Conservation (phyloP, 2,113 vertebrate species). For the Semnornis frantzii region DNA sequence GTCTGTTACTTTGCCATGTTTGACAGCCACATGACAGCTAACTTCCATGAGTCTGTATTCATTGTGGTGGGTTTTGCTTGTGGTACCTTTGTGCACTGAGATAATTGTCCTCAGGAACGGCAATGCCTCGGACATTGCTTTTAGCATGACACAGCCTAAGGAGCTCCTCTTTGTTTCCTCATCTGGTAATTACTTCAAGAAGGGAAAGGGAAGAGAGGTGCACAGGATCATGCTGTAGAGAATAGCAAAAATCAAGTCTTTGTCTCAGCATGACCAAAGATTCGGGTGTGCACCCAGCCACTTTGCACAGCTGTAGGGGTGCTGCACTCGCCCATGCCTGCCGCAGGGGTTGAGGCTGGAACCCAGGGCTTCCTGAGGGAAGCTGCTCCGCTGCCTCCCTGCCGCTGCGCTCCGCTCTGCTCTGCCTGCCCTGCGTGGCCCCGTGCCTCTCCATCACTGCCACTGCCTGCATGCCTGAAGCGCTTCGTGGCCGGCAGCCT, state of each 20-base stretch:
- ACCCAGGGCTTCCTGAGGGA: no score
- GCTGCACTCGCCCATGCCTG: no score
- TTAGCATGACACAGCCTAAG: not conserved
- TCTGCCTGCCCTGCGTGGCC: no score
- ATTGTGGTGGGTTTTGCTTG: not conserved
- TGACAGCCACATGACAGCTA: not conserved
- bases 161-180: not conserved
- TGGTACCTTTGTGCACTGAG: accelerated
- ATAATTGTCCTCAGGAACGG: not conserved
- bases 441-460: no score
- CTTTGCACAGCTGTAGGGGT: no score
- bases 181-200: not conserved
- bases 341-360: no score
- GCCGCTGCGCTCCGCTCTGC: no score
- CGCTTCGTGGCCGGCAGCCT: no score
- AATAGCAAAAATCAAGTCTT: not conserved
- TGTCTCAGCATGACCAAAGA: no score
- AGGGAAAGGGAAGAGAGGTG: not conserved
- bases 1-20: not conserved
- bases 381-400: no score
- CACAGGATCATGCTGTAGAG: not conserved
- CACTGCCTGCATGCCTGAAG: no score
- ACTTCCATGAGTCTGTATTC: not conserved
- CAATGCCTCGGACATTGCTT: not conserved
- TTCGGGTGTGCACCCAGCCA: no score